Conservation (phyloP, 2,888 invertebrate genomes). For the Hyppa rectilinea region DNA sequence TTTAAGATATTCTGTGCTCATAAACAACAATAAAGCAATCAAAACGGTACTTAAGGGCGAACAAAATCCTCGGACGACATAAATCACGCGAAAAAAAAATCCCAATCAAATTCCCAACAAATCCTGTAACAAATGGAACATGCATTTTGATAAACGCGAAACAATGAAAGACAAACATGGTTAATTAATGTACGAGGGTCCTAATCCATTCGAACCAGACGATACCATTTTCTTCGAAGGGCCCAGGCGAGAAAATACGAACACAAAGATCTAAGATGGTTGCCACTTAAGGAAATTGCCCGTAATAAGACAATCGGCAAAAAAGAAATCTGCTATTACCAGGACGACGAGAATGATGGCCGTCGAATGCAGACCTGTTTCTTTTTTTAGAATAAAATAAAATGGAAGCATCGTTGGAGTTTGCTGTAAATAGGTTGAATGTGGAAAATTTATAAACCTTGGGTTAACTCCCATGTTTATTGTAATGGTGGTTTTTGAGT, state of each 20-base stretch:
- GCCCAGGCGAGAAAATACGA: conserved; percentile 62
- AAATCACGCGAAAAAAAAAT: conserved; percentile 20
- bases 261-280: conserved; percentile 63
- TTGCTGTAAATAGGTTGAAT: conserved; percentile 6
- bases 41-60: conserved; percentile 22
- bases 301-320: conserved; percentile 75
- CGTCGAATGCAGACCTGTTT: conserved; percentile 49
- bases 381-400: conserved; percentile 19
- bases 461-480: neutral
- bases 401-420: neutral
- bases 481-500: neutral
- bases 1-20: neutral
- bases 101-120: neutral
- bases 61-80: conserved; percentile 13
- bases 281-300: conserved; percentile 74
- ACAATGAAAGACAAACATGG: conserved; percentile 52
- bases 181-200: conserved; percentile 59
- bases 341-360: conserved; percentile 66
- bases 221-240: conserved; percentile 55
- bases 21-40: conserved; percentile 28
- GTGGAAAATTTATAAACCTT: neutral
- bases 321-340: conserved; percentile 70
- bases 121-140: conserved; percentile 25
- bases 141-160: conserved; percentile 48
- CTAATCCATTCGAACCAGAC: conserved; percentile 64